A percentile compares a stretch with the other conserved stretches of the same genome.
Conservation (phyloP, 2,888 invertebrate genomes). For the Chaetoderma sp. region DNA sequence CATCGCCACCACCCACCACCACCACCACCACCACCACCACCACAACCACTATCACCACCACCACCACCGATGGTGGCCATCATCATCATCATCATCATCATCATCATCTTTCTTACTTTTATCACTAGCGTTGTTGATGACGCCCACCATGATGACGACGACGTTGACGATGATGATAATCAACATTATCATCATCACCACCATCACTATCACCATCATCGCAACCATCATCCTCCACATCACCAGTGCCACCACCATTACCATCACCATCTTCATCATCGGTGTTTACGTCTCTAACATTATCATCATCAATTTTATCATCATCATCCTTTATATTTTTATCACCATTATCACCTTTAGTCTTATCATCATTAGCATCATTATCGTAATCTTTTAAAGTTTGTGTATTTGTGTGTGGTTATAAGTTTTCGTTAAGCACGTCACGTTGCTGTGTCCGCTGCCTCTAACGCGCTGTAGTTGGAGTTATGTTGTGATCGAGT, state of each 20-base stretch:
- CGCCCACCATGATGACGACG: constrained; percentile 8
- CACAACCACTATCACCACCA: constrained; percentile 20
- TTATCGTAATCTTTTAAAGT: too few relatives aligned
- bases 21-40: too few relatives aligned
- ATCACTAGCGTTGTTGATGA: constrained; percentile 14
- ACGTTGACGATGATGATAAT: not conserved
- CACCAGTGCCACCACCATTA: constrained; percentile 20
- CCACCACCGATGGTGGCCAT: too few relatives aligned
- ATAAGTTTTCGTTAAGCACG: too few relatives aligned
- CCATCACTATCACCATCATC: constrained; percentile 20
- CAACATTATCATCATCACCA: constrained; percentile 17
- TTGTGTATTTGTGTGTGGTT: too few relatives aligned
- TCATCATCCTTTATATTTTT: not conserved
- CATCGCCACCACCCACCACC: too few relatives aligned
- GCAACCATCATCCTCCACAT: constrained; percentile 20
- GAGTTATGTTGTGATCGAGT: too few relatives aligned
- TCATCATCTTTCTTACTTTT: too few relatives aligned
- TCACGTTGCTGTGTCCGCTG: too few relatives aligned
- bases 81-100: constrained; percentile 25
- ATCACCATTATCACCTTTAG: too few relatives aligned
- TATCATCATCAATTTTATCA: not conserved
- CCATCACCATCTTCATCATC: constrained; percentile 21
- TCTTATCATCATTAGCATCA: too few relatives aligned
- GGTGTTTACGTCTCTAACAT: constrained; percentile 18
- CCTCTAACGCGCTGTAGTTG: too few relatives aligned